Conservation (phyloP, 2,797 vertebrate species). For the Anabas testudineus region DNA sequence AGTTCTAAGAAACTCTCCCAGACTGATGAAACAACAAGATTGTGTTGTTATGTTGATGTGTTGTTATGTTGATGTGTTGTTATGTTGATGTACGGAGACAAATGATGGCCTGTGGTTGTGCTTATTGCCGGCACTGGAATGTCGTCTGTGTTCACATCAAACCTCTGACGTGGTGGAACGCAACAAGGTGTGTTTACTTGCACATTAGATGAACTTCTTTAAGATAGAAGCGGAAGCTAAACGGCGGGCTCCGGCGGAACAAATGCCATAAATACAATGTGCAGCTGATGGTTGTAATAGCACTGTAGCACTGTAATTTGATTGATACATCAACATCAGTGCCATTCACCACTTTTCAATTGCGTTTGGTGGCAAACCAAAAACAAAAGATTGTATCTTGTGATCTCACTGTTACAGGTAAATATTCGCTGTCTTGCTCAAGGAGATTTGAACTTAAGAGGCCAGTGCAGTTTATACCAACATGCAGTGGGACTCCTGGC, state of each 20-base stretch:
- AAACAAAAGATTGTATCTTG: too few relatives aligned
- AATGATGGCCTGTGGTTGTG: constrained; percentile 12
- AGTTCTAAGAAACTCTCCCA: constrained; percentile 37
- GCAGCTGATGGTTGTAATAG: not conserved
- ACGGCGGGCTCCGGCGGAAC: too few relatives aligned
- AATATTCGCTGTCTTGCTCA: not conserved
- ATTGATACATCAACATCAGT: too few relatives aligned
- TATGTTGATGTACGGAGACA: constrained; percentile 17
- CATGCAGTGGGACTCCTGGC: constrained; percentile 2
- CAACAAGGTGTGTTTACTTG: constrained; percentile 13
- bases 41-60: constrained; percentile 29
- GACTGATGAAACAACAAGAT: constrained; percentile 18
- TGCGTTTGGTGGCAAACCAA: not conserved
- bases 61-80: too few relatives aligned
- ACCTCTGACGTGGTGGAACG: constrained; percentile 11
- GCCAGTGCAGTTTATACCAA: constrained; percentile 2
- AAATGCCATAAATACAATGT: not conserved
- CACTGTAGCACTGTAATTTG: not conserved
- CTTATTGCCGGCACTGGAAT: constrained; percentile 43
- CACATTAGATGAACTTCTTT: too few relatives aligned
- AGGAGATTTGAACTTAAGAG: not conserved
- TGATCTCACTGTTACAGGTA: not conserved
- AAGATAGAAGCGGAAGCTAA: not conserved
- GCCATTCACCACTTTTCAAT: too few relatives aligned
- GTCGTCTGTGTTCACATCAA: constrained; percentile 38